Evolutionary conservation across 2,888 invertebrate species (phyloP), one percentile per base, ranked within the genome.

Genomic region (Eupelmus urozonus): DNA sequence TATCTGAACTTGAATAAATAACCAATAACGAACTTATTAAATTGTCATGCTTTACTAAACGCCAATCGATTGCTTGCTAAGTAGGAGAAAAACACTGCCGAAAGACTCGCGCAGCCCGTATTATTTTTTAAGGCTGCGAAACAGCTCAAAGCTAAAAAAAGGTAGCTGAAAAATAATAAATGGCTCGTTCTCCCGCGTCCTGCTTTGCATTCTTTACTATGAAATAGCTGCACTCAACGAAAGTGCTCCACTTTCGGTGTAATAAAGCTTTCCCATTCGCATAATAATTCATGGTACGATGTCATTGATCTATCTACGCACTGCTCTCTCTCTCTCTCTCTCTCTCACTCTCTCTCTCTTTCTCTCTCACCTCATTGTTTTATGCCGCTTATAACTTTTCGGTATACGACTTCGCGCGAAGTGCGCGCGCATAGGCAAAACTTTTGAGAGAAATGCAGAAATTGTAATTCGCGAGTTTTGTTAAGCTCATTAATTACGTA

Each of bases 181-280:
- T 45, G 16, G 25, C 25, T 55, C 13, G 23, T 55, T 25, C 16
- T 23, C 16, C 11, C 55, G 9, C 11, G 23, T 23, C 23, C 13
- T 45, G 23, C 55, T 63, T 62, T 62, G 55, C 53, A 73, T 73
- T 27, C 57, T 49, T 55, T 63, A 59, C 72, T 55, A 66, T 66
- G 59, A 66, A 74, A 59, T 74, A 59, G 51, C 57, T 74, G 65
- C 66, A 74, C 66, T 74, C 63, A 66, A 66, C 66, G 53, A 74
- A 74, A 66, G 72, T 73, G 72, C 72, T 74, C 59, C 23, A 74
- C 34, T 59, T 74, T 74, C 34, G 45, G 59, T 25, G 66, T 65
- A 66, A 74, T 70, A 71, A 76, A 76, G 76, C 45, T 76, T 71
- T 66, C 45, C 63, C 71, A 25, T 59, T 65, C 71, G 51, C 59